A percentile compares a stretch with the other conserved stretches of the same genome.
Evolutionary conservation across 2,113 vertebrate genomes (phyloP).

Genomic region (Tragulus kanchil): DNA sequence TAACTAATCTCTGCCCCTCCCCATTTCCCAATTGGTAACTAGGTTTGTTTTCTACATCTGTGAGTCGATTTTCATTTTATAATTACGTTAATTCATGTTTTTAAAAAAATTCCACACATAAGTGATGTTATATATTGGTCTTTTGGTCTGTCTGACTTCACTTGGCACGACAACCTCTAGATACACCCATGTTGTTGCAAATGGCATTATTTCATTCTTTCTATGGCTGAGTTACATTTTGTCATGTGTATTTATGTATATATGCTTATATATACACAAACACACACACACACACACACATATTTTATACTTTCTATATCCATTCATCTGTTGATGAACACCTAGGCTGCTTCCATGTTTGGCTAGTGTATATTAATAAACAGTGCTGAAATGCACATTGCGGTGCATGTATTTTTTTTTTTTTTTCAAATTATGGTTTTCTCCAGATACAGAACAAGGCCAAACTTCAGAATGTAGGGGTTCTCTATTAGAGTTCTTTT

Average conservation of each 20-base stretch:
- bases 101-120: too few species aligned
- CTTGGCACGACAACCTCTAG: neutral
- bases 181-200: neutral
- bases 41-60: neutral
- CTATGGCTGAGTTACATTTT: neutral
- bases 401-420: neutral
- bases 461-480: neutral
- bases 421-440: neutral
- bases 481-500: neutral
- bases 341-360: neutral
- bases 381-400: neutral
- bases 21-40: neutral
- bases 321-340: neutral
- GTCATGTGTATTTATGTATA: neutral
- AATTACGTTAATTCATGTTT: too few species aligned
- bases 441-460: neutral
- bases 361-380: neutral
- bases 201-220: neutral
- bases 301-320: neutral
- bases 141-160: neutral
- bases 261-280: neutral
- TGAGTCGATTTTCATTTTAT: neutral
- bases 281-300: too few species aligned
- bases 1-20: neutral
- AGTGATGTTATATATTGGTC: too few species aligned